Conservation (phyloP, 2,113 vertebrate genomes). For the Tachysurus fulvidraco region DNA sequence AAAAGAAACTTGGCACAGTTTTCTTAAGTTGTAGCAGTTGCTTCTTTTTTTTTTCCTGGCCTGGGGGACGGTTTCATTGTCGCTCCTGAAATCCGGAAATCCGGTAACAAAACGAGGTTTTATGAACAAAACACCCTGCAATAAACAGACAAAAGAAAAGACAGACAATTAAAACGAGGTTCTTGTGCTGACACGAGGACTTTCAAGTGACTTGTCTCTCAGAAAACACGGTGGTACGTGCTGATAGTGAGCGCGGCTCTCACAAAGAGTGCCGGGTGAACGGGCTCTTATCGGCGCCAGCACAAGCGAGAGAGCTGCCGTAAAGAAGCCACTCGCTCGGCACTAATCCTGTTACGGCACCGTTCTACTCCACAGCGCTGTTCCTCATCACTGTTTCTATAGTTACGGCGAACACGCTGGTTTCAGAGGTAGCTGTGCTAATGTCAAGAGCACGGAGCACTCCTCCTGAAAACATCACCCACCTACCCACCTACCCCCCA, state of each 20-base stretch:
- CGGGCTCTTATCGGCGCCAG: slow-evolving; percentile 67
- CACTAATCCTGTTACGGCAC: slow-evolving; percentile 70
- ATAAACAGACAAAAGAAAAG: slow-evolving; percentile 49
- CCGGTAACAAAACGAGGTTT: slow-evolving; percentile 43
- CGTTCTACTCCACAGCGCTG: slow-evolving; percentile 60
- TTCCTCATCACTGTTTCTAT: slow-evolving; percentile 65
- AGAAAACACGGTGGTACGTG: slow-evolving; percentile 46
- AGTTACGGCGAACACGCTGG: slow-evolving; percentile 67
- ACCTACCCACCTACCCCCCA: no score
- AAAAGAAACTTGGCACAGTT: slow-evolving; percentile 78
- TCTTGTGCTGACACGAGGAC: slow-evolving; percentile 54
- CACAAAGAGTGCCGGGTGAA: slow-evolving; percentile 52
- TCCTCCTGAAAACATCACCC: slow-evolving; percentile 18
- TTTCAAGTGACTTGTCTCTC: slow-evolving; percentile 65
- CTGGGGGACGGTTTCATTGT: slow-evolving; percentile 47
- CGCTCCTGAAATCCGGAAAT: slow-evolving; percentile 45
- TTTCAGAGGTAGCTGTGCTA: slow-evolving; percentile 48
- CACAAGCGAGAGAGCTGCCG: slow-evolving; percentile 63
- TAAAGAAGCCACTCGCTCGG: slow-evolving; percentile 63
- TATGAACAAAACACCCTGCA: slow-evolving; percentile 79
- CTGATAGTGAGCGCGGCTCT: slow-evolving; percentile 37
- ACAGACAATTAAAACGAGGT: slow-evolving; percentile 21
- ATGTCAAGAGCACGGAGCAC: slow-evolving; percentile 52
- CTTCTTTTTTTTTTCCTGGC: slow-evolving; percentile 1
- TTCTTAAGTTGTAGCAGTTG: slow-evolving; percentile 63